Evolutionary conservation across 2,113 vertebrate genomes (phyloP), one percentile per base, ranked within the genome.

Genomic region (Petrocephalus zakoni): DNA sequence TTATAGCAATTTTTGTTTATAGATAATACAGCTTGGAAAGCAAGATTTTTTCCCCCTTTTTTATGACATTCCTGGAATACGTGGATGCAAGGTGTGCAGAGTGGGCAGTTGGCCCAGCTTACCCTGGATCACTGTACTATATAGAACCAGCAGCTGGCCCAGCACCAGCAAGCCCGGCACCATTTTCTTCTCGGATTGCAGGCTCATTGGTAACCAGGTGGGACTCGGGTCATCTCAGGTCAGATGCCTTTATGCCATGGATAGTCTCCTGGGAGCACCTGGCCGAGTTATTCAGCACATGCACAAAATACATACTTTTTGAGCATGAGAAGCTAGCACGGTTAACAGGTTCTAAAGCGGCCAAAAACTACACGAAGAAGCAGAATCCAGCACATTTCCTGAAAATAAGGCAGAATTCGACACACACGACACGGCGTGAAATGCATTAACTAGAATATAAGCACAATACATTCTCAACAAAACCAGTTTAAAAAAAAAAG

Each of bases 131-230:
- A 91, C 91, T 90, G 92, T 90, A 89, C 83, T 92, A 92, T 93
- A 90, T 86, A 94, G 88, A 7, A 95, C 91, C 89, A 95, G 93
- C 86, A 96, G 91, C 88, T 93, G 90, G 82, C 90, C 92, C 91
- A 92, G 87, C 11, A 93, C 88, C 92, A 93, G 89, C 49, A 91
- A 87, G 82, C 91, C 91, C 88, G 90, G 91, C 87, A 89, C 56
- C 89, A 89, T 82, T 75, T 90, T 91, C 72, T 92, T 91, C 88
- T 91, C 91, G 37, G 22, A 88, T 87, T 89, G 61, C 9, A 82
- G 88, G 72, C 91, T 93, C 93, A 93, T 95, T 90, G 92, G 90
- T 89, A 85, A 78, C 15, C 72, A 78, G 34, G 72, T 34, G 72
- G 72, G 72, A 88, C 89, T 92, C 88, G 87, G 25, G 51, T 78